These are phyloP conservation scores for Galaxea fascicularis DNA, from an alignment of 92 coral and sea anemone species.

Conservation along the genomic window DNA sequence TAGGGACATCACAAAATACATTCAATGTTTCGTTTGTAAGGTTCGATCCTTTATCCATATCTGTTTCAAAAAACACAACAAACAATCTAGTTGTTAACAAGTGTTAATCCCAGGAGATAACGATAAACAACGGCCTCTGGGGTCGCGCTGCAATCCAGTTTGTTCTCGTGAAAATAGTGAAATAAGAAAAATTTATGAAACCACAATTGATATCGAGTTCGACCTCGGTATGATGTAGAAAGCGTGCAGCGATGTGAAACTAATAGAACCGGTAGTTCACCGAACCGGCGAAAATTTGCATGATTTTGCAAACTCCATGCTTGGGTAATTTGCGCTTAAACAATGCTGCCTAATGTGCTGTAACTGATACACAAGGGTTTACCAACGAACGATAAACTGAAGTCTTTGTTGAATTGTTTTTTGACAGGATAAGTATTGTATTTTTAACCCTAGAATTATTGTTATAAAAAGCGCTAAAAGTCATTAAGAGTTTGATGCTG, in stretches of 20 bases:
- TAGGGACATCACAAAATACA: background rate
- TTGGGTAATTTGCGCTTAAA: constrained; percentile 19
- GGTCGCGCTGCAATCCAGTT: too few species aligned
- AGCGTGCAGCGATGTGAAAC: constrained; percentile 50
- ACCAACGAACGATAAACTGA: constrained; percentile 10
- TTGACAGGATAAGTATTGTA: constrained; percentile 4
- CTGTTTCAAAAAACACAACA: constrained; percentile 34
- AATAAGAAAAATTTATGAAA: too few species aligned
- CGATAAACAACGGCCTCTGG: background rate
- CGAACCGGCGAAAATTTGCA: constrained; percentile 33
- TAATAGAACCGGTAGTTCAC: constrained; percentile 18
- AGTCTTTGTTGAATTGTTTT: constrained; percentile 6
- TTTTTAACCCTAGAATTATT: constrained; percentile 19
- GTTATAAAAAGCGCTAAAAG: constrained; percentile 3
- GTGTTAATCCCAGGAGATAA: constrained; percentile 21
- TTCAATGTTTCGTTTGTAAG: constrained; percentile 23
- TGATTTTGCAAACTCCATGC: constrained; percentile 23
- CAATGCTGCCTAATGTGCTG: constrained; percentile 33
- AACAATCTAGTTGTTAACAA: constrained; percentile 5
- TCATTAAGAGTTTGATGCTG: constrained; percentile 3
- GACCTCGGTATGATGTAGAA: background rate
- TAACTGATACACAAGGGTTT: constrained; percentile 20
- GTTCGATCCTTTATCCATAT: constrained; percentile 31
- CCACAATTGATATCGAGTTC: background rate
- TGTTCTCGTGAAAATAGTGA: background rate